Percentiles rank a stretch among this genome's conserved stretches.
phyloP scores from a whole-genome alignment of 2,113 vertebrate species.

The Myotis davidii region DNA sequence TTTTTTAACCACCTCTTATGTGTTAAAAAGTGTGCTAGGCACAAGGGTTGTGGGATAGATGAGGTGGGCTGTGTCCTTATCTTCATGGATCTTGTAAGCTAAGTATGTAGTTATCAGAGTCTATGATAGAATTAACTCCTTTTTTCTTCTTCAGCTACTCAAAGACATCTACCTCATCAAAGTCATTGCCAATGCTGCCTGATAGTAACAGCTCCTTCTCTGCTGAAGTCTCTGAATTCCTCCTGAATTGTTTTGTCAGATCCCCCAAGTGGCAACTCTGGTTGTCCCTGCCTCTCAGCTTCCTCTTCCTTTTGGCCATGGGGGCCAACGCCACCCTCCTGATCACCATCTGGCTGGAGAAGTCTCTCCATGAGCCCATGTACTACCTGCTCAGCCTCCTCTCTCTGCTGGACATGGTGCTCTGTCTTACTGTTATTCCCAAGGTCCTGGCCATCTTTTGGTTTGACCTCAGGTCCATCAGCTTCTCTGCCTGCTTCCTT shows the following conservation, averaged over 20 bases:
- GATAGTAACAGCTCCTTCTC: background rate
- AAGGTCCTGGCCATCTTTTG: slow-evolving; percentile 72
- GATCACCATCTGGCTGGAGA: slow-evolving; percentile 39
- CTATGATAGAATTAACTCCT: background rate
- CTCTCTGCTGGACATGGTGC: slow-evolving; percentile 59
- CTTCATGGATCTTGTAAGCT: background rate
- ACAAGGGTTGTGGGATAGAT: background rate
- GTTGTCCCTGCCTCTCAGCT: slow-evolving; percentile 52
- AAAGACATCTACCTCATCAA: background rate
- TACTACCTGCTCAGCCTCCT: slow-evolving; percentile 71
- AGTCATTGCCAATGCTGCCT: background rate
- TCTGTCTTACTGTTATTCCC: slow-evolving; percentile 66
- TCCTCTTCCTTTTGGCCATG: slow-evolving; percentile 66
- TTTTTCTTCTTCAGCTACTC: background rate
- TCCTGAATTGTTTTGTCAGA: slow-evolving; percentile 67
- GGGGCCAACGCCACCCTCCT: slow-evolving; percentile 47
- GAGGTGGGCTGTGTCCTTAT: background rate
- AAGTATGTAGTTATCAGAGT: background rate
- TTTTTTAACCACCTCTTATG: background rate
- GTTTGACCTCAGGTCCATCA: slow-evolving; percentile 54
- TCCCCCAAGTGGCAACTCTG: slow-evolving; percentile 29
- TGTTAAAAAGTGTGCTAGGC: background rate
- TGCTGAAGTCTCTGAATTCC: slow-evolving; percentile 9
- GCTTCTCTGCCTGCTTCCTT: slow-evolving; percentile 60
- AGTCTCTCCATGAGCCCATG: slow-evolving; percentile 60